Conservation (phyloP, 2,797 vertebrate species). For the Hybognathus amarus region DNA sequence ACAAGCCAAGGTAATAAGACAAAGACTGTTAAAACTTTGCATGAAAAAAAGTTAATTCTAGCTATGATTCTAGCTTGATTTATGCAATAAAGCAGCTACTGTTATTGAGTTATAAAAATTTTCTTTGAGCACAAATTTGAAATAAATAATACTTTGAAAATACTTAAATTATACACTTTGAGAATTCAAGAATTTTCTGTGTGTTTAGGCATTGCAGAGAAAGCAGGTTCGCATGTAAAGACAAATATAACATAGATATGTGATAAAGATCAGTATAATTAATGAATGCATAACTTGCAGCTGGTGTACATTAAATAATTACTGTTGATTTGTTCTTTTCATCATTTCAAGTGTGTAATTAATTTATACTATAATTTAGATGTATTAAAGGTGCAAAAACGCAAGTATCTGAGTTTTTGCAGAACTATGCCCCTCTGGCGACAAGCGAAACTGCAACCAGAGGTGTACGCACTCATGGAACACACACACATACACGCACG, state of each 20-base stretch:
- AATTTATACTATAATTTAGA: not conserved
- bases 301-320: not conserved
- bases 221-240: not conserved
- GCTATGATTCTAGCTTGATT: not conserved
- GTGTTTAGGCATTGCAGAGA: not conserved
- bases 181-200: not conserved
- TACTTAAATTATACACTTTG: no score
- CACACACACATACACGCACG: no score
- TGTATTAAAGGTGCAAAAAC: no score
- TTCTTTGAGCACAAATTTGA: not conserved
- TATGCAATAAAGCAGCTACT: not conserved
- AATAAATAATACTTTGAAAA: no score
- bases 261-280: not conserved
- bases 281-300: not conserved
- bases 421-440: no score
- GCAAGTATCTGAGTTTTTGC: no score
- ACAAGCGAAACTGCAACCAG: no score
- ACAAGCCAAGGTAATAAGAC: slow-evolving; percentile 49
- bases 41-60: slow-evolving; percentile 16
- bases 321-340: slow-evolving; percentile 4
- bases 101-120: not conserved
- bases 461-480: no score
- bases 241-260: not conserved
- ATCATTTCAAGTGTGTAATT: not conserved
- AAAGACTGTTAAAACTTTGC: not conserved